A percentile compares a stretch with the other conserved stretches of the same genome.
phyloP scores from a whole-genome alignment of 2,113 vertebrate genomes.

The Microcebus jonahi region DNA sequence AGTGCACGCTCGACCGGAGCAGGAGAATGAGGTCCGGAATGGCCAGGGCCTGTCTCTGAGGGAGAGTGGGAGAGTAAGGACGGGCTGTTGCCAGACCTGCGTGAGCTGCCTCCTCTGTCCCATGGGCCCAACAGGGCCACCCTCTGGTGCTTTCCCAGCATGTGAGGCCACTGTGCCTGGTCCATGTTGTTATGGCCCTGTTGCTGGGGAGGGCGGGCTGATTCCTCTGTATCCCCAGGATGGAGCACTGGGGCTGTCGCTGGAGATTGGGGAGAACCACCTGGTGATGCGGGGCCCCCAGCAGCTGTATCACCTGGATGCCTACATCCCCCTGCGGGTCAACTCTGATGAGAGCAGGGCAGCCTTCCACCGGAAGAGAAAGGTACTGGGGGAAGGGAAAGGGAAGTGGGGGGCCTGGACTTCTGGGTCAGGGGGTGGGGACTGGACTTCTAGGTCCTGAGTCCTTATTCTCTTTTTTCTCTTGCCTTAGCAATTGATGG shows the following conservation, averaged over 20 bases:
- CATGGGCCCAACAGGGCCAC: not conserved
- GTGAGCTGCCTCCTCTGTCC: not conserved
- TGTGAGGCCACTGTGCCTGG: fast-evolving
- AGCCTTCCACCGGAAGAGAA: conserved; percentile 88
- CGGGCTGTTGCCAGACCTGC: not conserved
- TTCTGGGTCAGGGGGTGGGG: not conserved
- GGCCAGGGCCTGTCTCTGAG: not conserved
- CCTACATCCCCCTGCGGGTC: conserved; percentile 87
- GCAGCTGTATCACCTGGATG: conserved; percentile 87
- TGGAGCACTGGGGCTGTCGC: conserved; percentile 85
- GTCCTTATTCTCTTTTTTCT: not conserved
- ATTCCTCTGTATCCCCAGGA: conserved; percentile 76
- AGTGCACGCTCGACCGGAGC: conserved; percentile 25
- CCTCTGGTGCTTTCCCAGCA: not conserved
- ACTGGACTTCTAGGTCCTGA: not conserved
- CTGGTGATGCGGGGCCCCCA: conserved; percentile 87
- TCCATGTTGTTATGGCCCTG: not conserved
- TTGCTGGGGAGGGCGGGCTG: not conserved
- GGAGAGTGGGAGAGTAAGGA: not conserved
- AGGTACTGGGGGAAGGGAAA: conserved; percentile 79
- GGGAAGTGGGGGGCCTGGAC: not conserved
- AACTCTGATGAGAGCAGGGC: conserved; percentile 87
- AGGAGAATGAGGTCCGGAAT: not conserved
- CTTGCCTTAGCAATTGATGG: conserved; percentile 64
- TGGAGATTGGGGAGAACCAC: conserved; percentile 91